Base-by-base conservation (phyloP, 2,888 invertebrate genomes). In the Lithophane leautieri region DNA sequence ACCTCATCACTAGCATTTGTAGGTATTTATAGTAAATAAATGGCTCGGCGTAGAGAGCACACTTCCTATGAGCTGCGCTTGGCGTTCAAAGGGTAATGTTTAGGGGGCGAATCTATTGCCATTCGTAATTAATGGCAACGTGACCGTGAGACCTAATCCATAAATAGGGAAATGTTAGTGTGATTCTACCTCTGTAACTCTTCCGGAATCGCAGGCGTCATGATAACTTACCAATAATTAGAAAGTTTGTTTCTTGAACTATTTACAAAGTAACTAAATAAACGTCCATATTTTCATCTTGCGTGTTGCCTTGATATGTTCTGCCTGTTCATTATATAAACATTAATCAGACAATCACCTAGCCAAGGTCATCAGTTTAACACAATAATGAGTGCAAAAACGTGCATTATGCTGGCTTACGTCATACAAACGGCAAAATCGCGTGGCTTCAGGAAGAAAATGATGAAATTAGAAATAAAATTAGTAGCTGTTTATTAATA, bases 371-470 rank as follows among this genome's bases (percentile, higher is more conserved):
- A 40, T 56, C 28, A 12, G 70, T 71, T 70, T 12, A 54, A 40
- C 19, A 75, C 11, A 40, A 28, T 63, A 63, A 70, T 65, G 60
- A 67, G 67, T 71, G 62, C 63, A 83, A 73, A 81, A 81, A 73
- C 83, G 44, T 60, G 54, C 54, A n/a, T 7, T n/a, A 28, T 3
- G 16, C 34, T 34, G 34, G 34, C 19, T 47, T n/a, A 61, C 82
- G 58, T 67, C 73, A 82, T n/a, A 42, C 12, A 66, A 71, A 69
- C 44, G 14, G 34, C 25, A 47, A 58, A 14, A 47, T 54, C 16
- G 25, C 66, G 61, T 62, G 66, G 34, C 50, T 42, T 52, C 7
- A 52, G 52, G 14, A 70, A 62, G 47, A 47, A 62, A 76, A 81
- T 65, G 2, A n/a, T 40, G 25, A n/a, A 69, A 52, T 54, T 34